Base-by-base conservation (phyloP, 2,888 invertebrate genomes). In the Cotesia congregata region DNA sequence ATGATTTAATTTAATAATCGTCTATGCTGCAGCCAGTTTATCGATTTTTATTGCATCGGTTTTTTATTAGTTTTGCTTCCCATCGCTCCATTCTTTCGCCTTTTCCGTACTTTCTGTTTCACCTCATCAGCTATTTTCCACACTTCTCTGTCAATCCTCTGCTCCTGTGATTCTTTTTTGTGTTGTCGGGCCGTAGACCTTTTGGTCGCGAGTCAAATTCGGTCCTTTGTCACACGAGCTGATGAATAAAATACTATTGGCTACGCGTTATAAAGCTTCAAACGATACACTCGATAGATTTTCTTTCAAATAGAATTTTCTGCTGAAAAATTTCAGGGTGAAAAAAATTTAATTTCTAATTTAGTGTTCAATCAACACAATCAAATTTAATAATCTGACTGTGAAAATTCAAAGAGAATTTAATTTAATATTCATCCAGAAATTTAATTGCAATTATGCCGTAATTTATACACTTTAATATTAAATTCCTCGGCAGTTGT, bases 211-310 rank as follows among this genome's bases (percentile, higher is more conserved):
- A 69, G 73, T 77, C 62, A 77, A 73, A 72, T 77, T 77, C 69
- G 77, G 73, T 70, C 64, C 59, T 60, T 68, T 40, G 73, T 50
- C 40, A 64, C 30, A 1, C 50, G 12, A 50, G 9, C 69, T 68
- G 59, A 67, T 76, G 73, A 73, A 76, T 72, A 76, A 76, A 76
- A 76, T 76, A 72, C 76, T 67, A 67, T 5, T 67, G 60, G 65
- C 67, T 72, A 30, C 62, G 62, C 62, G 41, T 64, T 62, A 72
- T 62, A 72, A 72, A 72, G 50, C 68, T 72, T 76, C 38, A 67
- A 60, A 62, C 39, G 38, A 20, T 65, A 20, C 30, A 20, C 5
- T 17, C 62, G 17, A 62, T 62, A 59, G 5, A 6, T 65, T 12
- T 38, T 65, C 9, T 20, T 38, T 5, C 7, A 50, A 4, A 50